Percentiles rank a stretch among this genome's conserved stretches.
Evolutionary conservation across 2,888 invertebrate species (phyloP).

Genomic region (Drosophila nigricruria): DNA sequence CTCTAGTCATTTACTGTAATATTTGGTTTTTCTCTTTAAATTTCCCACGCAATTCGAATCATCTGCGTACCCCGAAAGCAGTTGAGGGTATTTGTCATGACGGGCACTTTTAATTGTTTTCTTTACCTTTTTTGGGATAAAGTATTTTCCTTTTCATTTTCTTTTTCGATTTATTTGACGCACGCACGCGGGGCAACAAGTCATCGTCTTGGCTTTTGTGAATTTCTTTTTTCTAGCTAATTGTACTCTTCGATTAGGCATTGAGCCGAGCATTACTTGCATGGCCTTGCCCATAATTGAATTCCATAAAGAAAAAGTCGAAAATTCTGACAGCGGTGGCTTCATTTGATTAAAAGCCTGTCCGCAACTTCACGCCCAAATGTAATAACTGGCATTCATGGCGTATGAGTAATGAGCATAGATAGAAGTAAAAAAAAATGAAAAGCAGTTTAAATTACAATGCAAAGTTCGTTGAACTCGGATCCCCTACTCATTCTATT

Average conservation of each 20-base stretch:
- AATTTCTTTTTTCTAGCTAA: slow-evolving; percentile 53
- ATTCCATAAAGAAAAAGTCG: slow-evolving; percentile 30
- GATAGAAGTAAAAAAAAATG: not conserved
- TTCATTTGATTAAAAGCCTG: slow-evolving; percentile 72
- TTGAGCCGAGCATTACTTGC: slow-evolving; percentile 29
- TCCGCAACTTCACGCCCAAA: slow-evolving; percentile 17
- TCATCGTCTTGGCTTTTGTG: slow-evolving; percentile 41
- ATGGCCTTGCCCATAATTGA: slow-evolving; percentile 52
- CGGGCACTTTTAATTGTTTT: slow-evolving; percentile 20
- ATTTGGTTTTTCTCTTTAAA: not conserved
- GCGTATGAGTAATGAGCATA: slow-evolving; percentile 54
- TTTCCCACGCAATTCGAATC: not conserved
- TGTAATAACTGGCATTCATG: slow-evolving; percentile 4
- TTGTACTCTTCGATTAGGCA: slow-evolving; percentile 63
- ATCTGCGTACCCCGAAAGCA: not conserved
- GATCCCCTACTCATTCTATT: slow-evolving; percentile 37
- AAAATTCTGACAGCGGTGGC: slow-evolving; percentile 22
- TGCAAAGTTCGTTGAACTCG: slow-evolving; percentile 54
- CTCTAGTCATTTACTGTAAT: not conserved
- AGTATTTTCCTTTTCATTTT: not conserved
- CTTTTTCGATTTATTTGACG: slow-evolving; percentile 49
- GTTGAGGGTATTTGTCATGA: slow-evolving; percentile 7
- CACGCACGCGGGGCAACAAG: slow-evolving; percentile 63
- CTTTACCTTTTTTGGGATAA: slow-evolving; percentile 4
- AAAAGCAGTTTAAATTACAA: slow-evolving; percentile 11